Conservation (phyloP, 2,797 vertebrate genomes). For the Phoxinus dragarum region DNA sequence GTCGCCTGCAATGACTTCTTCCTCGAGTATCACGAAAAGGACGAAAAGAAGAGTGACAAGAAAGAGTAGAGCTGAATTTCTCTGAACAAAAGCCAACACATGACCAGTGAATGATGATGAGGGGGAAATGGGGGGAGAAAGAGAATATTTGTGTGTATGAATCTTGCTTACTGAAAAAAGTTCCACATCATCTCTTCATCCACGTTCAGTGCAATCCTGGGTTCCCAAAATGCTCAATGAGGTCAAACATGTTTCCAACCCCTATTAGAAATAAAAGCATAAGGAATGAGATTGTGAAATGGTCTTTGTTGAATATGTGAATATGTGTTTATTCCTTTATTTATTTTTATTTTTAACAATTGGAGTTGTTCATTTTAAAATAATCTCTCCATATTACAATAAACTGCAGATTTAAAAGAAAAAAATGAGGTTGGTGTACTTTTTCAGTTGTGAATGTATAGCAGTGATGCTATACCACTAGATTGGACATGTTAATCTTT, state of each 20-base stretch:
- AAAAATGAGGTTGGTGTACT: neutral
- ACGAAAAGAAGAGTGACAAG: constrained; percentile 64
- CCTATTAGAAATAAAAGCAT: constrained; percentile 37
- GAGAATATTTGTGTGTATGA: constrained; percentile 23
- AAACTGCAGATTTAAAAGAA: constrained; percentile 65
- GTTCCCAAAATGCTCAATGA: neutral
- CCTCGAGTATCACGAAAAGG: constrained; percentile 79
- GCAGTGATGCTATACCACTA: neutral
- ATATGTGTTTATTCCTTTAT: constrained; percentile 63
- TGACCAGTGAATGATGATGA: constrained; percentile 39
- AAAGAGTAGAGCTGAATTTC: constrained; percentile 47
- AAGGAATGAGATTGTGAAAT: constrained; percentile 39
- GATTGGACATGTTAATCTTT: neutral
- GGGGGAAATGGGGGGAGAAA: constrained; percentile 18
- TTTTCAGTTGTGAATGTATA: neutral
- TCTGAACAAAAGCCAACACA: constrained; percentile 51
- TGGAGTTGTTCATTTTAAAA: constrained; percentile 57
- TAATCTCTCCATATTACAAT: constrained; percentile 71
- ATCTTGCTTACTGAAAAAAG: constrained; percentile 17
- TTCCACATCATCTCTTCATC: constrained; percentile 1
- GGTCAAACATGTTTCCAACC: constrained; percentile 10
- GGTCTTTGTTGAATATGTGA: constrained; percentile 66
- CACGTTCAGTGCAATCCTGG: neutral
- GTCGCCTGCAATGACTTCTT: constrained; percentile 86
- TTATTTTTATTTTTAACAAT: constrained; percentile 72